phyloP scores from a whole-genome alignment of 2,888 invertebrate genomes.

The Vanessa cardui region DNA sequence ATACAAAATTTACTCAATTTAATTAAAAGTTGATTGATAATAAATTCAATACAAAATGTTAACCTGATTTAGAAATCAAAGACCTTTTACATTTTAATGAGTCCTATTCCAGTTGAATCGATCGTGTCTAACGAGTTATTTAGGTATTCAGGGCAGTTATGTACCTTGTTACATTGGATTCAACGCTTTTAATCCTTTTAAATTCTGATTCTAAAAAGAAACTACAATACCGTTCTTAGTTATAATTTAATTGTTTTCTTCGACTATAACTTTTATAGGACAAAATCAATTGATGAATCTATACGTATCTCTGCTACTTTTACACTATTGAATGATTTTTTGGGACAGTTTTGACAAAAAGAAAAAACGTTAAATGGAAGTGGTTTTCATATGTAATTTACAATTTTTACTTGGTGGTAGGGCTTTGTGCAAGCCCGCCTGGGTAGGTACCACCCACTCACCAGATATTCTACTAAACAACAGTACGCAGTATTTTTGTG shows the following conservation, averaged over 20 bases:
- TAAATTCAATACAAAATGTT: background rate
- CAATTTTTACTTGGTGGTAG: too few relatives aligned
- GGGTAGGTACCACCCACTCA: too few relatives aligned
- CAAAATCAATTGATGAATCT: too few relatives aligned
- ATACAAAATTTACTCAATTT: background rate
- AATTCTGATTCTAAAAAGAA: background rate
- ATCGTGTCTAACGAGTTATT: constrained; percentile 26
- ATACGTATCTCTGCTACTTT: too few relatives aligned
- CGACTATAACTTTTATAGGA: too few relatives aligned
- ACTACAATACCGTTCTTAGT: background rate
- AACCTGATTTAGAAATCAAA: constrained; percentile 6
- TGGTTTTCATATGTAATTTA: too few relatives aligned
- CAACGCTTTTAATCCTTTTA: constrained; percentile 4
- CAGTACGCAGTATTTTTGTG: too few relatives aligned
- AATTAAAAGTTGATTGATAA: background rate
- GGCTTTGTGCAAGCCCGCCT: too few relatives aligned
- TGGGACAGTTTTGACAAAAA: too few relatives aligned
- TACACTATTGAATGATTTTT: too few relatives aligned
- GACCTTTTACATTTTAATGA: constrained; percentile 9
- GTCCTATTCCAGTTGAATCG: constrained; percentile 22
- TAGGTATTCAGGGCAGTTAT: constrained; percentile 26
- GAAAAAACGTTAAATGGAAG: too few relatives aligned
- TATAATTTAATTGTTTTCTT: background rate
- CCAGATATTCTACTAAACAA: too few relatives aligned
- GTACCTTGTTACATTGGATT: background rate